phyloP scores from a whole-genome alignment of 2,113 vertebrate species.

The Cyprinus carpio region DNA sequence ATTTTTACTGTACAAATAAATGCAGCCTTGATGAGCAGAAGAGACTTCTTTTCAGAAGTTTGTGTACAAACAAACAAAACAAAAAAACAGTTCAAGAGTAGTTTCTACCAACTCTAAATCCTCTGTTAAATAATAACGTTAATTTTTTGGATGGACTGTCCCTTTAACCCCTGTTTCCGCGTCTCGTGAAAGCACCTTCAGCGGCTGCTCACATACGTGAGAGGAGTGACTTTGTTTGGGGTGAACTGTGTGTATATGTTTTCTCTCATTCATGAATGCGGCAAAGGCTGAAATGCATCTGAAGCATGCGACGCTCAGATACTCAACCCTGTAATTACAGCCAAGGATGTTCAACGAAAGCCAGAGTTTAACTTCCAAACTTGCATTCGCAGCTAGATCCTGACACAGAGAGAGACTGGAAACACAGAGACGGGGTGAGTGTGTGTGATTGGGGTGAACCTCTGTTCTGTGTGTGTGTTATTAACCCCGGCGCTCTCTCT shows the following conservation, averaged over 20 bases:
- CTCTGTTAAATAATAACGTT: no score
- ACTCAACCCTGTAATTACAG: slow-evolving; percentile 26
- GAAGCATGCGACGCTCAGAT: neutral
- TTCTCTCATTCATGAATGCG: neutral
- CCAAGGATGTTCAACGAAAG: neutral
- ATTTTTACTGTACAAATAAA: no score
- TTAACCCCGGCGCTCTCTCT: neutral
- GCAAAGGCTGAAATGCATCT: neutral
- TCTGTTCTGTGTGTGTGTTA: neutral
- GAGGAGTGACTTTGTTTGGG: neutral
- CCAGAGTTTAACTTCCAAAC: slow-evolving; percentile 13
- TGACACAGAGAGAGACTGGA: neutral
- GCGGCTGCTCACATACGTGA: neutral
- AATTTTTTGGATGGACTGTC: neutral
- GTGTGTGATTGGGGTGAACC: no score
- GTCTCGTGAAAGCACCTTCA: no score
- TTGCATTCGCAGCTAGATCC: slow-evolving; percentile 11
- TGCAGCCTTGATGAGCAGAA: no score
- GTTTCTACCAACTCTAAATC: no score
- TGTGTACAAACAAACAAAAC: no score
- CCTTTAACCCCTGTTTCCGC: neutral
- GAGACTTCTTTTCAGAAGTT: no score
- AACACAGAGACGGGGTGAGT: neutral
- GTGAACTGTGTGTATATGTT: slow-evolving; percentile 2
- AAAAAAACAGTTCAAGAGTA: no score